Percentiles rank a stretch among this genome's conserved stretches.
phyloP scores from a whole-genome alignment of 2,113 vertebrate genomes.

The Hippopotamus amphibius region DNA sequence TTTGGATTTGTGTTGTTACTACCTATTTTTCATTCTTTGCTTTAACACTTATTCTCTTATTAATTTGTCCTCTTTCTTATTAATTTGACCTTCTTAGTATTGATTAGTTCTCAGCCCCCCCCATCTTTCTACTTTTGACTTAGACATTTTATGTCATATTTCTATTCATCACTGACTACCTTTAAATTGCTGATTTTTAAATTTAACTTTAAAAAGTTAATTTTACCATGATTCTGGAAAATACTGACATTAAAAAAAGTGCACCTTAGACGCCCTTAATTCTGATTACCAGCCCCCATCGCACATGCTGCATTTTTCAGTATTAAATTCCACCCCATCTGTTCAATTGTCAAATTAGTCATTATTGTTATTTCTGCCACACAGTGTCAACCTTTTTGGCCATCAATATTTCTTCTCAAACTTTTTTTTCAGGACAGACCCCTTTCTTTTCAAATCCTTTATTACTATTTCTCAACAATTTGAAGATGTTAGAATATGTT shows the following conservation, averaged over 20 bases:
- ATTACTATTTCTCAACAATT: background rate
- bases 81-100: background rate
- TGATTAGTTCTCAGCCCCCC: background rate
- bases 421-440: background rate
- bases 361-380: background rate
- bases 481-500: background rate
- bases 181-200: background rate
- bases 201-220: background rate
- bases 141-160: background rate
- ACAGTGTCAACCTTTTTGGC: background rate
- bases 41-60: background rate
- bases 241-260: background rate
- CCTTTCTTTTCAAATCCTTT: background rate
- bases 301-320: background rate
- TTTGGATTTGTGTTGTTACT: background rate
- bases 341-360: background rate
- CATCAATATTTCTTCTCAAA: background rate
- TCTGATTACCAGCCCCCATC: background rate
- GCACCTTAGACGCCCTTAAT: background rate
- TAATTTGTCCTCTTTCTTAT: background rate
- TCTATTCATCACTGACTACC: background rate
- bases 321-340: background rate
- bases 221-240: background rate
- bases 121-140: background rate
- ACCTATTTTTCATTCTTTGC: background rate